phyloP scores from a whole-genome alignment of 92 coral and sea anemone species.

The Paragorgia papillata region DNA sequence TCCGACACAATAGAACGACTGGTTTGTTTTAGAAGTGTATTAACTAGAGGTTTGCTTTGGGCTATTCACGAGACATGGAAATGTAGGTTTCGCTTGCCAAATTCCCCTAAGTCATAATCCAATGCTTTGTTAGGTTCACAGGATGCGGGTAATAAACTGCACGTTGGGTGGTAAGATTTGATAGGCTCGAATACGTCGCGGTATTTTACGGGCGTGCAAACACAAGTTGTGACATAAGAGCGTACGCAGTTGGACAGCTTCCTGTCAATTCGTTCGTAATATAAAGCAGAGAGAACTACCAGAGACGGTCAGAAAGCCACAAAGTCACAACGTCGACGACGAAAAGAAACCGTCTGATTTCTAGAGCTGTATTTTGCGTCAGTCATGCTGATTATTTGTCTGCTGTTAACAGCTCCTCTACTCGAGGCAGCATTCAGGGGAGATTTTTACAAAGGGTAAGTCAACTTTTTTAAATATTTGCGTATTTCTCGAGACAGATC shows the following conservation, averaged over 20 bases:
- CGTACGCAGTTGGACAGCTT: conserved; percentile 18
- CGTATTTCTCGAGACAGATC: background rate
- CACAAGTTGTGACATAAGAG: conserved; percentile 15
- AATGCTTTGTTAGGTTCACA: conserved; percentile 1
- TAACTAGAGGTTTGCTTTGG: too few species aligned
- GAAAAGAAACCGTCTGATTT: background rate
- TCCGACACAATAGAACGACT: background rate
- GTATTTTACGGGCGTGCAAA: conserved; percentile 5
- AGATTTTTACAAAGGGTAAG: conserved; percentile 29
- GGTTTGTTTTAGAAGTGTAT: too few species aligned
- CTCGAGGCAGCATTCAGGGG: conserved; percentile 3
- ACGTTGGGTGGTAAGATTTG: conserved; percentile 7
- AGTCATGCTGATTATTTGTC: background rate
- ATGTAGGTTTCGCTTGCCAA: too few species aligned
- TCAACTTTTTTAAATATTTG: background rate
- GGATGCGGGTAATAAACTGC: conserved; percentile 34
- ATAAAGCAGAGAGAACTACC: background rate
- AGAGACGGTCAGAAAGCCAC: background rate
- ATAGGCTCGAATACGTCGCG: background rate
- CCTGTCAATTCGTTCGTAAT: background rate
- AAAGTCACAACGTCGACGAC: background rate
- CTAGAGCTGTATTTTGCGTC: too few species aligned
- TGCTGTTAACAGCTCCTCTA: background rate
- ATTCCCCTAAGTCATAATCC: background rate
- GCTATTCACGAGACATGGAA: too few species aligned